Conservation (phyloP, 1,140 invertebrate species). For the Aphaenogaster floridana region DNA sequence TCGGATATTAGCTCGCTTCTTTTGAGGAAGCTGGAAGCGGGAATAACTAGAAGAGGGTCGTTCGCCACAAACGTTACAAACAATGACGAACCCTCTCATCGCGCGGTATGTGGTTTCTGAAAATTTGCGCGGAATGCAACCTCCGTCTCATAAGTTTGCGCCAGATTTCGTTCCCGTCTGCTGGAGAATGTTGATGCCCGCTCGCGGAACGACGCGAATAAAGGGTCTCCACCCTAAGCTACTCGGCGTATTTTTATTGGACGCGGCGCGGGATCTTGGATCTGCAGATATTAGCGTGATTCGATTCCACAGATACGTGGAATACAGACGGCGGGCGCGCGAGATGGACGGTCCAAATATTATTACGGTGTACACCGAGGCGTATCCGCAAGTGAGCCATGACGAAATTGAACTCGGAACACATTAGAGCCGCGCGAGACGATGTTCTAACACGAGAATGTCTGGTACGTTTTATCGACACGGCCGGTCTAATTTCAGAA, state of each 20-base stretch:
- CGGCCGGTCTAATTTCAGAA: conserved; percentile 46
- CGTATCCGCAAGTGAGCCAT: too few relatives aligned
- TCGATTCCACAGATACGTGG: background rate
- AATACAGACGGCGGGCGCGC: background rate
- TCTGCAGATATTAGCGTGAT: conserved; percentile 42
- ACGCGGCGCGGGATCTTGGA: background rate
- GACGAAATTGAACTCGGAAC: conserved; percentile 16
- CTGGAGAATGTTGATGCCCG: conserved; percentile 3
- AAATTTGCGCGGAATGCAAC: conserved; percentile 36
- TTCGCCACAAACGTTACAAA: background rate
- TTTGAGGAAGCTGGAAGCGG: background rate
- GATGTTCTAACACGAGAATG: conserved; percentile 11
- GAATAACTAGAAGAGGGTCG: background rate
- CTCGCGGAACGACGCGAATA: conserved; percentile 20
- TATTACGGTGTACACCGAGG: background rate
- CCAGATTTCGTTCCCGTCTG: conserved; percentile 26
- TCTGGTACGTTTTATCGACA: conserved; percentile 39
- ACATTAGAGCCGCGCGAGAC: conserved; percentile 9
- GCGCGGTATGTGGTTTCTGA: conserved; percentile 17
- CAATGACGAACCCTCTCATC: conserved; percentile 2
- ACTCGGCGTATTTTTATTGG: conserved; percentile 43
- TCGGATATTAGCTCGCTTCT: conserved; percentile 24
- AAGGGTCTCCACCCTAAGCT: conserved; percentile 6
- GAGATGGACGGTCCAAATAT: background rate
- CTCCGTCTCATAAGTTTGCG: conserved; percentile 27